phyloP scores from a whole-genome alignment of 92 coral and sea anemone species.

The Epizoanthus fatuus region DNA sequence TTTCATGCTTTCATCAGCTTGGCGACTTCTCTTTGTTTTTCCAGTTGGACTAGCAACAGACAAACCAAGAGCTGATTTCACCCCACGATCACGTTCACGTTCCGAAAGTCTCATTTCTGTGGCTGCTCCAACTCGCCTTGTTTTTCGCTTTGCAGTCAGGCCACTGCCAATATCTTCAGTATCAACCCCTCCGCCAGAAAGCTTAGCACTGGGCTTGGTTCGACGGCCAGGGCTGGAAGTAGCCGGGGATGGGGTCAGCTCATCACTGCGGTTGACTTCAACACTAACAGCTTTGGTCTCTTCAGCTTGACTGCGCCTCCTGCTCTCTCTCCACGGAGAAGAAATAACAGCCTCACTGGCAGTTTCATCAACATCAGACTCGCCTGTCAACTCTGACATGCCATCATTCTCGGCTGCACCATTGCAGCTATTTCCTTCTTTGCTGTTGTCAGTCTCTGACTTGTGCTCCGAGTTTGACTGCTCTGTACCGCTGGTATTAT shows the following conservation, averaged over 20 bases:
- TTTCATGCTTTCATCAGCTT: no score
- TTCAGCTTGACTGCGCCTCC: constrained; percentile 22
- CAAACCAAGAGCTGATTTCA: constrained; percentile 4
- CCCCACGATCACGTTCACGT: not conserved
- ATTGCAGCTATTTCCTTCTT: not conserved
- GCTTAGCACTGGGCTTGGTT: not conserved
- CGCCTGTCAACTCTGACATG: not conserved
- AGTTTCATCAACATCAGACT: constrained; percentile 3
- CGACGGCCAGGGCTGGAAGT: constrained; percentile 20
- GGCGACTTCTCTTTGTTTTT: not conserved
- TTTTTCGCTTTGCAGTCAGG: not conserved
- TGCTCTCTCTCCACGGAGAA: not conserved
- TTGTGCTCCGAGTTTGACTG: constrained; percentile 54
- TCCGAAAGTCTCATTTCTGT: not conserved
- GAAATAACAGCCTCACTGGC: not conserved
- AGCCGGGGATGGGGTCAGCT: constrained; percentile 1
- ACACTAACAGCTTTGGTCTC: constrained; percentile 46
- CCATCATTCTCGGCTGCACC: constrained; percentile 2
- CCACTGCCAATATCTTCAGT: not conserved
- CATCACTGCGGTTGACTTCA: constrained; percentile 1
- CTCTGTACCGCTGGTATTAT: constrained; percentile 53
- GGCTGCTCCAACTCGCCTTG: not conserved
- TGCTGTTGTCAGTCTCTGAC: constrained; percentile 2
- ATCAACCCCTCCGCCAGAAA: not conserved
- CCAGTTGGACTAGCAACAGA: constrained; percentile 10